A percentile compares a stretch with the other conserved stretches of the same genome.
phyloP scores from a whole-genome alignment of 2,113 vertebrate species.

The Polypterus senegalus region DNA sequence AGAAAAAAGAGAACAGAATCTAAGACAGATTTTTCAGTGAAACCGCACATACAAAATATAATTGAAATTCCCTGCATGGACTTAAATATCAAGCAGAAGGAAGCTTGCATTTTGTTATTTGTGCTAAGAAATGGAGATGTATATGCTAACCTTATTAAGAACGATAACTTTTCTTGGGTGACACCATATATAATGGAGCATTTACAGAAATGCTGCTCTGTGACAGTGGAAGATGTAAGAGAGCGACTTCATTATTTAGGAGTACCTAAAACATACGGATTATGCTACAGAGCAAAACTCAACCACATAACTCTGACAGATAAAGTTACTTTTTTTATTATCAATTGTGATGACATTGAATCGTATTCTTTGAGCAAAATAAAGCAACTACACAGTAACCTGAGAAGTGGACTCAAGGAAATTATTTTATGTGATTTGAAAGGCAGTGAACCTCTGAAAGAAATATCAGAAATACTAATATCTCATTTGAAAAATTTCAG shows the following conservation, averaged over 20 bases:
- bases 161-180: constrained; percentile 30
- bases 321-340: constrained; percentile 40
- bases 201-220: constrained; percentile 19
- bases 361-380: constrained; percentile 31
- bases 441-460: constrained; percentile 26
- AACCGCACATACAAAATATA: neutral
- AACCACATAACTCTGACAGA: constrained; percentile 22
- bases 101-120: constrained; percentile 38
- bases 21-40: neutral
- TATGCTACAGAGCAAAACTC: constrained; percentile 49
- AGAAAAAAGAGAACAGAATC: neutral
- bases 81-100: constrained; percentile 24
- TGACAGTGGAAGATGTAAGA: constrained; percentile 33
- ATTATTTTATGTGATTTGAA: constrained; percentile 50
- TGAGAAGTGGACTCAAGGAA: constrained; percentile 41
- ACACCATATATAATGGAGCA: constrained; percentile 29
- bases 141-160: constrained; percentile 44
- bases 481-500: constrained; percentile 28
- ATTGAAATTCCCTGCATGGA: neutral
- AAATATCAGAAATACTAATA: constrained; percentile 14
- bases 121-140: constrained; percentile 43
- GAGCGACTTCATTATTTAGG: constrained; percentile 51
- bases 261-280: constrained; percentile 31
- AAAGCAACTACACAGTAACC: constrained; percentile 21
- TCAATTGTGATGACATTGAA: constrained; percentile 48